Percentiles rank a stretch among this genome's conserved stretches.
phyloP scores from a whole-genome alignment of 2,888 invertebrate genomes.

The Chydorus sphaericus region DNA sequence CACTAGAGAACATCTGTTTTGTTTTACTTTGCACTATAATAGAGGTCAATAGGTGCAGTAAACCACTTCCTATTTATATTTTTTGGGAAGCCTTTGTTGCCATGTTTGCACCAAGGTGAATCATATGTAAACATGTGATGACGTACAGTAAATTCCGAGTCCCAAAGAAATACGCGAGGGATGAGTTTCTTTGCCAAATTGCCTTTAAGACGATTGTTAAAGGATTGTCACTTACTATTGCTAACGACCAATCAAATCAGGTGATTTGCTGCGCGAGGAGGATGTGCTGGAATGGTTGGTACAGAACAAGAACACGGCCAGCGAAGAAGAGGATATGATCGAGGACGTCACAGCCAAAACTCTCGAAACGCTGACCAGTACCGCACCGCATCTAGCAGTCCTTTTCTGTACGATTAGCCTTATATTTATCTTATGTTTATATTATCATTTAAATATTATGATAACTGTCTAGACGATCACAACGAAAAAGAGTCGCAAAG shows the following conservation, averaged over 20 bases:
- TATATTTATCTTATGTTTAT: neutral
- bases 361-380: slow-evolving; percentile 68
- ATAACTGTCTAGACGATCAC: slow-evolving; percentile 55
- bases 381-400: slow-evolving; percentile 80
- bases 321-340: slow-evolving; percentile 74
- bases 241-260: slow-evolving; percentile 31
- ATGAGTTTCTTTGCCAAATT: no score
- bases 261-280: slow-evolving; percentile 76
- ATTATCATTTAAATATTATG: neutral
- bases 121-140: no score
- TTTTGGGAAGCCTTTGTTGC: no score
- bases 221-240: no score
- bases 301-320: slow-evolving; percentile 81
- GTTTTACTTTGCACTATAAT: neutral
- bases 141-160: no score
- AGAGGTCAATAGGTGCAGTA: neutral
- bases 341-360: slow-evolving; percentile 88
- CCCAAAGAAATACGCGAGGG: no score
- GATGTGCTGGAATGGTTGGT: slow-evolving; percentile 88
- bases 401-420: slow-evolving; percentile 60
- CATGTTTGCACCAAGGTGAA: no score
- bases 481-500: slow-evolving; percentile 77
- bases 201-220: no score
- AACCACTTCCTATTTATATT: no score
- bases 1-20: neutral